These are phyloP conservation scores for Phymanthus crucifer DNA, from an alignment of 92 coral and sea anemone species.

Conservation along the genomic window DNA sequence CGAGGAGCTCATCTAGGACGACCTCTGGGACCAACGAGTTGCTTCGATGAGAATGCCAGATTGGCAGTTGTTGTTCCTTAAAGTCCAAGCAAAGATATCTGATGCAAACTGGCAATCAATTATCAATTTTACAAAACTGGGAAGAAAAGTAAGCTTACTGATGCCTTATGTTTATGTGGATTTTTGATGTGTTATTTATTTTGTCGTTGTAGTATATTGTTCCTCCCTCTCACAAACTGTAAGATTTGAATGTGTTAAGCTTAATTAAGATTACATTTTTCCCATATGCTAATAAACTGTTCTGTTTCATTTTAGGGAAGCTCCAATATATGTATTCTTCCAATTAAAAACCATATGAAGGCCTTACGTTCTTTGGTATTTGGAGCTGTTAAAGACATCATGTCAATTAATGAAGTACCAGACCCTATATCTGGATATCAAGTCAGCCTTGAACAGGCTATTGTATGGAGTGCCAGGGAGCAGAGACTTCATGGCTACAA, in stretches of 20 bases:
- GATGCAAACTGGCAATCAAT: constrained; percentile 39
- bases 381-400: constrained; percentile 3
- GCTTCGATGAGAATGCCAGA: constrained; percentile 49
- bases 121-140: constrained; percentile 22
- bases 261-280: neutral
- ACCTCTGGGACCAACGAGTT: constrained; percentile 25
- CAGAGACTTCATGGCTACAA: constrained; percentile 25
- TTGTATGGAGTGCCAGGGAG: constrained; percentile 32
- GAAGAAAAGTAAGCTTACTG: constrained; percentile 13
- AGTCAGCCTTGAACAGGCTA: constrained; percentile 14
- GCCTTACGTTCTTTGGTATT: constrained; percentile 34
- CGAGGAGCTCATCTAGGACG: constrained; percentile 27
- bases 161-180: neutral
- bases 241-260: neutral
- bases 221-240: neutral
- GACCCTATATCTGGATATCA: constrained; percentile 9
- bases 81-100: constrained; percentile 37
- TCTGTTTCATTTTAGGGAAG: neutral
- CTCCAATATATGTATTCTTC: constrained; percentile 16
- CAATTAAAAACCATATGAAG: constrained; percentile 41
- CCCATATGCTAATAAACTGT: neutral
- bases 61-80: constrained; percentile 41
- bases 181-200: neutral
- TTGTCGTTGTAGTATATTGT: neutral
- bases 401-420: constrained; percentile 21